Percentiles rank a stretch among this genome's conserved stretches.
Conservation (phyloP, 2,888 invertebrate species). For the Acrocyrtus sp. region DNA sequence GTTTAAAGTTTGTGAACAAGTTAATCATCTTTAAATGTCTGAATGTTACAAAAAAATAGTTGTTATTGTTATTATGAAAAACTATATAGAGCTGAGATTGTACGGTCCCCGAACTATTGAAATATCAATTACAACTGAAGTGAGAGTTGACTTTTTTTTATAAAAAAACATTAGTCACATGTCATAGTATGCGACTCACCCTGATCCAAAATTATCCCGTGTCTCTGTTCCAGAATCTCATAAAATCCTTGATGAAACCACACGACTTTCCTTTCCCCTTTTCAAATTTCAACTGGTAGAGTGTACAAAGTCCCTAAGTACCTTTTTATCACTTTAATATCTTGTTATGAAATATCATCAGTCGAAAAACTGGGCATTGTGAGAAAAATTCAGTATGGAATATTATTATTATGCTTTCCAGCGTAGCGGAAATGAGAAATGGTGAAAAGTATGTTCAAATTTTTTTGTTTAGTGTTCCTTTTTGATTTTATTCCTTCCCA, state of each 20-base stretch:
- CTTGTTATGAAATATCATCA: too few species aligned
- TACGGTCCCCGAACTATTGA: slow-evolving; percentile 39
- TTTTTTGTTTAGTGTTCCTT: slow-evolving; percentile 36
- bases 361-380: slow-evolving; percentile 1
- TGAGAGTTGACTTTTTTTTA: background rate
- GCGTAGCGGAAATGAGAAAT: background rate
- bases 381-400: background rate
- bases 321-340: background rate
- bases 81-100: background rate
- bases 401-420: background rate
- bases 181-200: slow-evolving; percentile 23
- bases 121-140: background rate
- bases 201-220: slow-evolving; percentile 22
- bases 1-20: background rate
- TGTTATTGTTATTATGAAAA: slow-evolving; percentile 32
- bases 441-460: background rate
- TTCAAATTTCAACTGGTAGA: too few species aligned
- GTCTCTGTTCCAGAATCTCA: too few species aligned
- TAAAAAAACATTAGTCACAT: slow-evolving; percentile 5
- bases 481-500: slow-evolving; percentile 22
- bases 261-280: too few species aligned
- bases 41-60: background rate
- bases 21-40: background rate
- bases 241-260: too few species aligned
- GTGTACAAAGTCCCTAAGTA: slow-evolving; percentile 5